Conservation (phyloP, 2,888 invertebrate species). For the Lasius platythorax region DNA sequence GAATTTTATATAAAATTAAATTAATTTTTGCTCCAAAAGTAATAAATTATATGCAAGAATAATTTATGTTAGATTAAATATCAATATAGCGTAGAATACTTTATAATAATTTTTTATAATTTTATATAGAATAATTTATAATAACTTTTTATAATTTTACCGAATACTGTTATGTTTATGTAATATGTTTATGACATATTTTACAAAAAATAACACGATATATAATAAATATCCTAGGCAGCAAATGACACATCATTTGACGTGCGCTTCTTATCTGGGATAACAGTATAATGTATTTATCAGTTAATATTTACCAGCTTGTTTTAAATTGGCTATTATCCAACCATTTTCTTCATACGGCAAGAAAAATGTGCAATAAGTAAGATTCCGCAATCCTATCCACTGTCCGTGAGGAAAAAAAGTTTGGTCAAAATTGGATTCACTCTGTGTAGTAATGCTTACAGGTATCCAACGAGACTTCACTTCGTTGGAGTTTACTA, state of each 20-base stretch:
- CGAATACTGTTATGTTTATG: no score
- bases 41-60: neutral
- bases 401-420: neutral
- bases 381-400: neutral
- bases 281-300: neutral
- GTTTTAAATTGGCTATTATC: neutral
- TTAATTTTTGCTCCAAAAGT: neutral
- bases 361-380: neutral
- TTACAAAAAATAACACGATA: neutral
- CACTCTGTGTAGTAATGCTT: neutral
- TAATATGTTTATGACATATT: neutral
- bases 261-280: neutral
- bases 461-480: neutral
- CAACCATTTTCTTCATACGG: neutral
- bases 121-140: no score
- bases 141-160: no score
- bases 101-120: no score
- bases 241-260: no score
- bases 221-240: no score
- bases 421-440: neutral
- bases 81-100: no score
- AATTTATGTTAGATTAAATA: neutral
- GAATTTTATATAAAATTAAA: neutral
- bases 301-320: neutral
- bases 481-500: neutral